These are phyloP conservation scores for Euphydryas editha DNA, from an alignment of 2,888 invertebrate genomes.

Conservation along the genomic window DNA sequence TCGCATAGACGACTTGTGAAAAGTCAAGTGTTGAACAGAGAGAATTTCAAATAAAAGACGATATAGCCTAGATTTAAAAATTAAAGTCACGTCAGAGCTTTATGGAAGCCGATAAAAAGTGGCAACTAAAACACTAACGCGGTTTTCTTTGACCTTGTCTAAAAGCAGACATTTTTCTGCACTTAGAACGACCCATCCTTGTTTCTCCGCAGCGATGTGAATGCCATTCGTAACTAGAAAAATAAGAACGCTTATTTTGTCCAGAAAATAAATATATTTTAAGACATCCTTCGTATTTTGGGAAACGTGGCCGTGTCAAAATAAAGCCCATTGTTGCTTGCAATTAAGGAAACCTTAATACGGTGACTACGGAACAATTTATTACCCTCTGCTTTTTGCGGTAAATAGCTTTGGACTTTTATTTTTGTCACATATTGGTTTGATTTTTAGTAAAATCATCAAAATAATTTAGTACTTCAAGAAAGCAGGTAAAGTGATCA, in stretches of 20 bases:
- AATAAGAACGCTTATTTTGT: constrained; percentile 64
- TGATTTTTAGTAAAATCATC: constrained; percentile 1
- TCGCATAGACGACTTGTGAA: constrained; percentile 56
- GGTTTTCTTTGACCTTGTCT: constrained; percentile 57
- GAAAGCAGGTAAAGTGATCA: not conserved
- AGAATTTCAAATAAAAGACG: constrained; percentile 45
- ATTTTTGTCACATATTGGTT: constrained; percentile 24
- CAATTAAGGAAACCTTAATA: constrained; percentile 63
- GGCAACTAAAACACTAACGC: constrained; percentile 60
- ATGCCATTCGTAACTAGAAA: constrained; percentile 64
- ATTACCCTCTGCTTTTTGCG: constrained; percentile 51
- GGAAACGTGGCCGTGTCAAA: constrained; percentile 47
- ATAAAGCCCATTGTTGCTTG: constrained; percentile 56
- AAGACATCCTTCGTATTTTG: constrained; percentile 31
- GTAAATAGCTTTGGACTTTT: constrained; percentile 33
- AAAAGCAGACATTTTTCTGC: constrained; percentile 64
- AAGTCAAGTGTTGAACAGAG: constrained; percentile 53
- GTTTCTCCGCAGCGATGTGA: constrained; percentile 55
- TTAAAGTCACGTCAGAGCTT: constrained; percentile 35
- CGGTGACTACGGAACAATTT: constrained; percentile 57
- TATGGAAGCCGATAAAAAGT: constrained; percentile 51
- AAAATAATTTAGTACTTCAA: not conserved
- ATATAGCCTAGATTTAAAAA: constrained; percentile 42
- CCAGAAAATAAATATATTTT: constrained; percentile 59
- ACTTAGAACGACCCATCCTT: constrained; percentile 61